Evolutionary conservation across 2,888 invertebrate species (phyloP).

Genomic region (Zygaena filipendulae): DNA sequence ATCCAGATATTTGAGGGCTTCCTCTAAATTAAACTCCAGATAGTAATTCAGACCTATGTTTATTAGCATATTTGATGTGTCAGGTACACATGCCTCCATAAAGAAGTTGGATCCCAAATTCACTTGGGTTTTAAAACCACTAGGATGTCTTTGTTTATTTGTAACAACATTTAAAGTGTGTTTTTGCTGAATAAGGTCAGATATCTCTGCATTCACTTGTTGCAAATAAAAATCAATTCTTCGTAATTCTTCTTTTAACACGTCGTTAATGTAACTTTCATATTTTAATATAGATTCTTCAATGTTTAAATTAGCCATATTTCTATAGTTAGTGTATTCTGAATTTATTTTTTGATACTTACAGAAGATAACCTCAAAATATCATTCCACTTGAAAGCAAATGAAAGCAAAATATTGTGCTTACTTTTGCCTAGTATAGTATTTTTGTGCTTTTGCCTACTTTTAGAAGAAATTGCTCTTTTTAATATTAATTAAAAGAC

Average conservation of each 20-base stretch:
- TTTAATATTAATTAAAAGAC: too few species aligned
- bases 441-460: too few species aligned
- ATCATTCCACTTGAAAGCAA: too few species aligned
- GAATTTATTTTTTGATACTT: too few species aligned
- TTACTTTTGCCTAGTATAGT: too few species aligned
- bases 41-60: conserved; percentile 81
- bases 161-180: conserved; percentile 74
- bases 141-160: conserved; percentile 57
- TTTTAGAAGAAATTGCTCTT: too few species aligned
- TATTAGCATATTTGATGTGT: conserved; percentile 74
- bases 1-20: conserved; percentile 78
- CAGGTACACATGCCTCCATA: conserved; percentile 78
- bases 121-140: conserved; percentile 62
- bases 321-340: too few species aligned
- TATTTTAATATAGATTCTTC: conserved; percentile 49
- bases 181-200: conserved; percentile 79
- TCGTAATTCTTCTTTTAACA: conserved; percentile 77
- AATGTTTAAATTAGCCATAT: conserved; percentile 30
- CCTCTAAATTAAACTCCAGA: conserved; percentile 76
- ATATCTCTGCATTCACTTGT: conserved; percentile 72
- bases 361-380: too few species aligned
- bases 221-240: conserved; percentile 69
- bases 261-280: conserved; percentile 83
- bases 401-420: too few species aligned
- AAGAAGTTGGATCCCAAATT: conserved; percentile 89